Evolutionary conservation across 2,888 invertebrate species (phyloP), one percentile per base, ranked within the genome.

Genomic region (Entomobrya multifasciata): DNA sequence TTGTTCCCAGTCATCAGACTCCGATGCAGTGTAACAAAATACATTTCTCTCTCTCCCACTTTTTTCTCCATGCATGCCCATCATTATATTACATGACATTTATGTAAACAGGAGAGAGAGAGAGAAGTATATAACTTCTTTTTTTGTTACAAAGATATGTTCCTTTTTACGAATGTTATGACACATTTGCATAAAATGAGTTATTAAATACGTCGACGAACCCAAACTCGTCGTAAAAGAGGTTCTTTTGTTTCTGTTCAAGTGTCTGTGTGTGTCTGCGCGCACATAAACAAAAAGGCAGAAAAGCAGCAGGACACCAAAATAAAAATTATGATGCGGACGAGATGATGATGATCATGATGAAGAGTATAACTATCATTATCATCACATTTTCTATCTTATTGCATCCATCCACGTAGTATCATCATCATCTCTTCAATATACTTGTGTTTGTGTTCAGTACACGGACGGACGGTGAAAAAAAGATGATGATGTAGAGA

Each of bases 161-260:
- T 49, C n/a, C 25, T 47, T 25, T 49, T 36, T 8, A 4, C 70
- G 47, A 47, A 25, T 72, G 70, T 72, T 72, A 72, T 72, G 70
- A 72, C 55, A 76, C 22, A 78, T 77, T 86, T 86, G 80, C 86
- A 86, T 86, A 86, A 86, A 86, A 86, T 86, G 86, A 86, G 70
- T 80, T 80, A 86, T 86, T 86, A 86, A 86, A 85, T 77, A 83
- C 47, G 65, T 65, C 22, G 17, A 36, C 5, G 8, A 36, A 36
- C 36, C 4, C 36, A 36, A 36, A 36, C 36, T 36, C 8, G 36
- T 4, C 5, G 8, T 6, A 36, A 36, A 41, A 62, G 60, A 10
- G 41, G 27, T 5, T 77, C 55, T 25, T 77, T 77, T 77, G 60
- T 77, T 44, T 77, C 60, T 76, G 76, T n/a, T 76, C 76, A 76